phyloP scores from a whole-genome alignment of 1,140 invertebrate genomes.

The Trichomalopsis sarcophagae region DNA sequence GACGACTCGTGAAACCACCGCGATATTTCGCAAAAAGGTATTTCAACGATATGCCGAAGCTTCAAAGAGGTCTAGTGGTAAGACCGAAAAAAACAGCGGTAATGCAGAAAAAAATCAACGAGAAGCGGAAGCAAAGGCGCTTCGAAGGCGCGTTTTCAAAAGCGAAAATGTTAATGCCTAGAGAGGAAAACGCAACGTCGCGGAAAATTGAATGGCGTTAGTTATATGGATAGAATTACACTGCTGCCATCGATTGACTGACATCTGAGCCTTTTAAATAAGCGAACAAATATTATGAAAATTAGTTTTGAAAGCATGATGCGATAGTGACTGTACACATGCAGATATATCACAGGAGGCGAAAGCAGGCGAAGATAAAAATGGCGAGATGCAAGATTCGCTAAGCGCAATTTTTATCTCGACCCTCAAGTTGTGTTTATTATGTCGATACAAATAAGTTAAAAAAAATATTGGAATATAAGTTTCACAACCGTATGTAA shows the following conservation, averaged over 20 bases:
- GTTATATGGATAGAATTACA: conserved; percentile 66
- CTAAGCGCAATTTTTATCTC: too few species aligned
- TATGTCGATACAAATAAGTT: too few species aligned
- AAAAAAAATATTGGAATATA: too few species aligned
- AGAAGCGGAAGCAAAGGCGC: conserved; percentile 49
- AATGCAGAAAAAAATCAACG: conserved; percentile 40
- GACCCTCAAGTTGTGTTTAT: too few species aligned
- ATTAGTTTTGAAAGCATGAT: too few species aligned
- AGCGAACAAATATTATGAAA: too few species aligned
- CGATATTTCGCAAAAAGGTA: conserved; percentile 54
- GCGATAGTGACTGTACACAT: too few species aligned
- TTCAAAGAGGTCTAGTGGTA: conserved; percentile 62
- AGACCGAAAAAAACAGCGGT: conserved; percentile 51
- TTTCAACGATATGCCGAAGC: conserved; percentile 67
- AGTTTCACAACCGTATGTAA: too few species aligned
- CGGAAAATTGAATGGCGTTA: conserved; percentile 73
- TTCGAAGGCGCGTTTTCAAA: background rate
- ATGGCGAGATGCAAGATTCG: background rate
- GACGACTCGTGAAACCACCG: background rate
- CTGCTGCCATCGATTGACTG: conserved; percentile 68
- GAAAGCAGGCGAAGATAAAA: background rate
- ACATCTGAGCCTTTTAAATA: conserved; percentile 38
- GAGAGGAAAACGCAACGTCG: conserved; percentile 70
- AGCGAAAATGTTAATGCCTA: conserved; percentile 68
- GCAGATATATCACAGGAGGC: background rate